Evolutionary conservation across 2,797 vertebrate genomes (phyloP).

Genomic region (Spizella passerina): DNA sequence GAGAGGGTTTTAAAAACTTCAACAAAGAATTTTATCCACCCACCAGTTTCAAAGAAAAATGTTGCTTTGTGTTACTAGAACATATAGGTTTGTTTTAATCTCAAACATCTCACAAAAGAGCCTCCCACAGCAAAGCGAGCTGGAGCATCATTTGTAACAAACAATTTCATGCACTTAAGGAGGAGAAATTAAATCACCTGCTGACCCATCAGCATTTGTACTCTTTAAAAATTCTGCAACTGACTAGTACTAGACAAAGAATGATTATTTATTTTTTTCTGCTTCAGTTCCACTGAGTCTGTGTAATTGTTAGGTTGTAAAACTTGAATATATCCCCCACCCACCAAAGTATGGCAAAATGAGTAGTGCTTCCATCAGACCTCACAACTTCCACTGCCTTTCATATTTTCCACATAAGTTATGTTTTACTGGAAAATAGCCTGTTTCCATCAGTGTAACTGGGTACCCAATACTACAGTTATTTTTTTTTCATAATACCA

Average conservation of each 20-base stretch:
- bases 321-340: not conserved
- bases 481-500: not conserved
- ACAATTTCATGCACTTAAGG: not conserved
- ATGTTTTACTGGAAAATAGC: not conserved
- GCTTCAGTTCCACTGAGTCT: not conserved
- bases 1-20: conserved; percentile 50
- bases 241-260: not conserved
- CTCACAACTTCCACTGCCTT: not conserved
- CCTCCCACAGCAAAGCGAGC: conserved; percentile 1
- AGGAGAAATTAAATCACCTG: not conserved
- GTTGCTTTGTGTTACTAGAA: conserved; percentile 81
- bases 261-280: not conserved
- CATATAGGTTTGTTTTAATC: conserved; percentile 73
- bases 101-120: conserved; percentile 22
- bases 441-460: not conserved
- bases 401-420: not conserved
- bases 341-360: not conserved
- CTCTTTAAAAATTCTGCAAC: not conserved
- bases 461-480: not conserved
- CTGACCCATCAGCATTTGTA: not conserved
- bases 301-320: not conserved
- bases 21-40: conserved; percentile 79
- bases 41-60: conserved; percentile 75
- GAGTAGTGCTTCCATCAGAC: not conserved
- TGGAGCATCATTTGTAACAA: not conserved